Base-by-base conservation (phyloP, 92 coral and sea anemone species). In the Actinostola sp. region DNA sequence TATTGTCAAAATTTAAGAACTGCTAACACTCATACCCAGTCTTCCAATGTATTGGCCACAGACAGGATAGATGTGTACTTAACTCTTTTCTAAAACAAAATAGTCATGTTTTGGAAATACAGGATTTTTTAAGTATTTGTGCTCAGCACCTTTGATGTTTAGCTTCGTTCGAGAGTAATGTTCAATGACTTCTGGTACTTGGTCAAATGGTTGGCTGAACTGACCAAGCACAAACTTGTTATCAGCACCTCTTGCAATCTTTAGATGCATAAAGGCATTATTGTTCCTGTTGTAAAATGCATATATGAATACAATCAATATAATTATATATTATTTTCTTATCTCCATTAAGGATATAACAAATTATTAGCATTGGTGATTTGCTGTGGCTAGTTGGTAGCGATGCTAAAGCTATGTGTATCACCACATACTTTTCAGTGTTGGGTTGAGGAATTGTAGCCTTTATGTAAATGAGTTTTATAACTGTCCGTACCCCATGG, bases 141-240 rank as follows among this genome's bases (percentile, higher is more conserved):
- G 99, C 56, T 88, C 97, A 13, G 99, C 99, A 21, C 99, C 99
- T 21, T 85, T 78, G 73, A 95, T 95, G 68, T 95, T 95, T 9
- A 95, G 92, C 71, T 91, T 95, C 71, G 89, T 95, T 56, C 77
- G 52, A 0, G 99, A 85, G 79, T 95, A 95, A 58, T 92, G 86
- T 51, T 80, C 72, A 35, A 95, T 88, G 71, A 95, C 85, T 61
- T 85, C 92, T 11, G 99, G 99, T 3, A 95, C 92, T 16, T 86
- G 81, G 72, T 92, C 89, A 61, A 92, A 95, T 31, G 99, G 99
- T 43, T 92, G 92, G 84, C 99, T 95, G 70, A 91, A 91, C 73
- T 95, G 99, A 56, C 99, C 99, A 81, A 95, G 74, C 46, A 95
- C 93, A 63, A 82, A 95, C 85, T 76, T 85, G 30, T 87, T 82